Conservation (phyloP, 2,113 vertebrate species). For the Callaeas wilsoni region DNA sequence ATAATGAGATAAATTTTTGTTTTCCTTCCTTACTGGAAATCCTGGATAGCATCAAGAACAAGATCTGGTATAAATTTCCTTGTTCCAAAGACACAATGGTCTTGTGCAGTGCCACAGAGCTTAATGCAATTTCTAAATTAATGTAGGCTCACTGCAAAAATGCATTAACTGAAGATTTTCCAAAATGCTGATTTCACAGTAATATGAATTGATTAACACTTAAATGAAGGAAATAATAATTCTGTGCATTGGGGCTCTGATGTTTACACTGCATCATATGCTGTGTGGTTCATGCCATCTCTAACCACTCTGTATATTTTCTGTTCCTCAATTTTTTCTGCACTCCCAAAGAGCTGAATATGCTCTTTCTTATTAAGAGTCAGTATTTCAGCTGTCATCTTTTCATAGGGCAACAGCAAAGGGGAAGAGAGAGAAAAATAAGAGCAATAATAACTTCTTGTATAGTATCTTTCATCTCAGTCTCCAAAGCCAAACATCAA, state of each 20-base stretch:
- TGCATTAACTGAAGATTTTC: neutral
- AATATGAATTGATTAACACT: neutral
- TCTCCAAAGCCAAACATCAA: neutral
- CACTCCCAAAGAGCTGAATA: neutral
- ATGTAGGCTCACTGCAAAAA: neutral
- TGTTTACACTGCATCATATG: neutral
- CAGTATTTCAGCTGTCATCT: slow-evolving; percentile 1
- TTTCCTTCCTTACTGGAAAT: neutral
- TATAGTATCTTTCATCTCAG: neutral
- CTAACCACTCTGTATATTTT: neutral
- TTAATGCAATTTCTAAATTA: neutral
- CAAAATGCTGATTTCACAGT: neutral
- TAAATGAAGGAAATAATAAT: neutral
- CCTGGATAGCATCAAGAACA: neutral
- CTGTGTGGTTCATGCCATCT: neutral
- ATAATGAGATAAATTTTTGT: neutral
- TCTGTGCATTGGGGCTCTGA: neutral
- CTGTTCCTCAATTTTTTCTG: neutral
- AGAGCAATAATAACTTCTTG: neutral
- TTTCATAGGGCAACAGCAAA: neutral
- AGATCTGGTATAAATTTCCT: neutral
- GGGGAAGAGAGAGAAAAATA: neutral
- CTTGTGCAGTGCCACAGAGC: neutral
- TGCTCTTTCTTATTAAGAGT: neutral
- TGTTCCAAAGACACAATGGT: neutral